Conservation (phyloP, 2,797 vertebrate genomes). For the Rhinogobio ventralis region DNA sequence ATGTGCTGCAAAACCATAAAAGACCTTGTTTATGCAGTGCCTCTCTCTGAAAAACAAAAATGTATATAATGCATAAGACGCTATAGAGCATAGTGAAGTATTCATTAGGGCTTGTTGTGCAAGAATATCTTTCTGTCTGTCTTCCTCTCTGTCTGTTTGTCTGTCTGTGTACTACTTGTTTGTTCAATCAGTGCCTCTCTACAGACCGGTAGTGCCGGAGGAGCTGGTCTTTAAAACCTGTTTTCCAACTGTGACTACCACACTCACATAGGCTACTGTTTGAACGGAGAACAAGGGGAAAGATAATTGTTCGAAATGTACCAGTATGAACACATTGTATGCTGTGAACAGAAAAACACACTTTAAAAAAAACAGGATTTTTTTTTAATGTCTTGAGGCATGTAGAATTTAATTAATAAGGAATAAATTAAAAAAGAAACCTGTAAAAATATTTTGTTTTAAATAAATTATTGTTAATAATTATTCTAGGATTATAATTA, state of each 20-base stretch:
- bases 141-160: constrained; percentile 20
- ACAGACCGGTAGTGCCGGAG: constrained; percentile 71
- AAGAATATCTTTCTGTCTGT: not conserved
- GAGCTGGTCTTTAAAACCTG: constrained; percentile 71
- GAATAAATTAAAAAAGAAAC: not conserved
- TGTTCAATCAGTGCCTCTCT: constrained; percentile 57
- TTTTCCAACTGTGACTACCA: constrained; percentile 60
- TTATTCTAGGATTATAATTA: not conserved
- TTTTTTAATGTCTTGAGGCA: not conserved
- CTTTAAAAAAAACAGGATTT: too few species aligned
- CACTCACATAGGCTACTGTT: constrained; percentile 44
- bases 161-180: constrained; percentile 36
- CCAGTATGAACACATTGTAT: not conserved
- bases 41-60: not conserved
- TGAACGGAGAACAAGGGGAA: constrained; percentile 41
- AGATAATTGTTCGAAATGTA: not conserved
- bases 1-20: constrained; percentile 36
- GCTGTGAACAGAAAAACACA: constrained; percentile 24
- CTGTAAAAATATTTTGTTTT: not conserved
- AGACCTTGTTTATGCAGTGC: not conserved
- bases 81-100: not conserved
- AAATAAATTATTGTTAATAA: not conserved
- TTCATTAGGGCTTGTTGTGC: not conserved
- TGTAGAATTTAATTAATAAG: not conserved
- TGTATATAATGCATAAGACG: not conserved